Evolutionary conservation across 1,140 invertebrate genomes (phyloP).

Genomic region (Heliconius eleuchia): DNA sequence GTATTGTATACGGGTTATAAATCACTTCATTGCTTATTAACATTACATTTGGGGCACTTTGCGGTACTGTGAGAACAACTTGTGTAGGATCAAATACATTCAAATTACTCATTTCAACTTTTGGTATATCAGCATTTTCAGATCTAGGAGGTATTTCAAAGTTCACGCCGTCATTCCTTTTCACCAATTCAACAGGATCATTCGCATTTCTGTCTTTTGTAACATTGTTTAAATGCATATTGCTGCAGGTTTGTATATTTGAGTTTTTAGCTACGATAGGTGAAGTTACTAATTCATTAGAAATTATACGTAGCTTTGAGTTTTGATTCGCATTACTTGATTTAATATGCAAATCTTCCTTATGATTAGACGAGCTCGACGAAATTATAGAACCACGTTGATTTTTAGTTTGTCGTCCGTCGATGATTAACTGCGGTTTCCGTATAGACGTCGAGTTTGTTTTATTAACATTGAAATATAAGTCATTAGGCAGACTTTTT

Average conservation of each 20-base stretch:
- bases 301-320: slow-evolving; percentile 22
- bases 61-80: slow-evolving; percentile 30
- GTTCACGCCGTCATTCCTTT: neutral
- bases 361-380: neutral
- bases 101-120: slow-evolving; percentile 5
- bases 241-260: neutral
- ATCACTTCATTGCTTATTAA: slow-evolving; percentile 52
- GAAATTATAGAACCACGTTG: neutral
- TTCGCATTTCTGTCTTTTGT: neutral
- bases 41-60: slow-evolving; percentile 46
- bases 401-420: neutral
- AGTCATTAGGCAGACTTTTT: slow-evolving; percentile 7
- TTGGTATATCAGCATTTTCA: neutral
- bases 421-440: neutral
- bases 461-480: slow-evolving; percentile 9
- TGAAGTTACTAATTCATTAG: slow-evolving; percentile 25
- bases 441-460: neutral
- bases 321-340: slow-evolving; percentile 22
- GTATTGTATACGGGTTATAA: slow-evolving; percentile 48
- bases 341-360: neutral
- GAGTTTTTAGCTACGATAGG: neutral
- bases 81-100: slow-evolving; percentile 26
- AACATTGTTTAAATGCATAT: neutral
- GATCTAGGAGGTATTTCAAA: neutral
- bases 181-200: neutral